These are phyloP conservation scores for Chaetura pelagica DNA, from an alignment of 2,113 vertebrate species.

Conservation along the genomic window DNA sequence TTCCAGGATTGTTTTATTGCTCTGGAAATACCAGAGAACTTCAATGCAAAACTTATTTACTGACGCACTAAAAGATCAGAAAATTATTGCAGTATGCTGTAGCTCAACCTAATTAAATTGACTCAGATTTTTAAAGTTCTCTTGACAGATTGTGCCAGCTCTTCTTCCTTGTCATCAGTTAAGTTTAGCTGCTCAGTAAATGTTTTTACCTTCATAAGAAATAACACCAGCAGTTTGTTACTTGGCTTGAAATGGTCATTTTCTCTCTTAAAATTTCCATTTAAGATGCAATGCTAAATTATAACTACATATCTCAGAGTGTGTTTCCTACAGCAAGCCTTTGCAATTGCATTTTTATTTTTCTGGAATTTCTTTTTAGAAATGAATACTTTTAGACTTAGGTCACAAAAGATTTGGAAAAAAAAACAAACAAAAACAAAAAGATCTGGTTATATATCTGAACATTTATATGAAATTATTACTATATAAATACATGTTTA, in stretches of 20 bases:
- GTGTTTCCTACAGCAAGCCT: not conserved
- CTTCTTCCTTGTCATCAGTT: not conserved
- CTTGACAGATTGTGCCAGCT: not conserved
- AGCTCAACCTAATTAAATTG: conserved; percentile 38
- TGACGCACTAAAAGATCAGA: not conserved
- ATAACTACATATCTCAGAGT: not conserved
- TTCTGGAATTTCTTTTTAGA: not conserved
- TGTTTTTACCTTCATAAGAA: not conserved
- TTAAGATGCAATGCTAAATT: not conserved
- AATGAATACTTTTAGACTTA: not conserved
- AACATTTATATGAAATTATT: not conserved
- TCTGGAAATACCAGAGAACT: not conserved
- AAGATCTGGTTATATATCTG: not conserved
- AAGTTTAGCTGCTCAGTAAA: conserved; percentile 23
- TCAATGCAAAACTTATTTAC: not conserved
- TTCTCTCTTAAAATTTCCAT: not conserved
- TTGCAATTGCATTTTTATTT: not conserved
- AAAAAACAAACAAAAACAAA: not conserved
- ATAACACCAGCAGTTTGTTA: not conserved
- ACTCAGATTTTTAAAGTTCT: not conserved
- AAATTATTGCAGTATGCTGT: not conserved
- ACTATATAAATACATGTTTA: not conserved
- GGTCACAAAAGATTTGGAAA: not conserved
- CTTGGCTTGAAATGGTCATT: not conserved
- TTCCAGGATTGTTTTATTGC: not conserved